Conservation (phyloP, 2,797 vertebrate genomes). For the Urophycis tenuis region DNA sequence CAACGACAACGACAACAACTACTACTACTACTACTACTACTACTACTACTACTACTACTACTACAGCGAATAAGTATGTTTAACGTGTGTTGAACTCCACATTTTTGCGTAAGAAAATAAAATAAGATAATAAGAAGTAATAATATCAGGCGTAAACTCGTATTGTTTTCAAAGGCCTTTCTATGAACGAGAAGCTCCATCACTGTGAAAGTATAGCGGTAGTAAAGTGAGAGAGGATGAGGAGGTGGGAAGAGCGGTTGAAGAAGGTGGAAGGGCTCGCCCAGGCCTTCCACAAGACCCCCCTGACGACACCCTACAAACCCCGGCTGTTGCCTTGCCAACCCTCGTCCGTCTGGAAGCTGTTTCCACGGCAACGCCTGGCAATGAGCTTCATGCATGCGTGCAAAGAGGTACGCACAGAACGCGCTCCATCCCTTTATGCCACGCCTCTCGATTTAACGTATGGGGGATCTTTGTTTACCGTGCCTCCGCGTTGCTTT, state of each 20-base stretch:
- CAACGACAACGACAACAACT: too few relatives aligned
- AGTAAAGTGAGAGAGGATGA: background rate
- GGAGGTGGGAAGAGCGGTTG: constrained; percentile 75
- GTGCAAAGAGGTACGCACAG: constrained; percentile 77
- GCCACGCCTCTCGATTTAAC: too few relatives aligned
- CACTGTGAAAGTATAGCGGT: background rate
- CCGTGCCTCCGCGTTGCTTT: background rate
- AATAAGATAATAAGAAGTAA: too few relatives aligned
- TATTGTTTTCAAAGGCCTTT: too few relatives aligned
- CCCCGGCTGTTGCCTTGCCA: constrained; percentile 79
- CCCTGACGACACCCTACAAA: constrained; percentile 74
- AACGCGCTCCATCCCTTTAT: too few relatives aligned
- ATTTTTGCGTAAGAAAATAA: too few relatives aligned
- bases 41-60: too few relatives aligned
- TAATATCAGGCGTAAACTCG: too few relatives aligned
- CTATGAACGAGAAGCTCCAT: too few relatives aligned
- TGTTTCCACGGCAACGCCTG: constrained; percentile 81
- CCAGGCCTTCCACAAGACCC: constrained; percentile 73
- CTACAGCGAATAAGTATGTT: too few relatives aligned
- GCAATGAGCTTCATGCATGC: constrained; percentile 78
- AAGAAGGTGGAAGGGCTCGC: constrained; percentile 81
- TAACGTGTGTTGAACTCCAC: too few relatives aligned
- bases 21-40: too few relatives aligned
- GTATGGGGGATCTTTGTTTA: background rate
- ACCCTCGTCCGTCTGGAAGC: constrained; percentile 84